A percentile compares a stretch with the other conserved stretches of the same genome.
Conservation (phyloP, 2,113 vertebrate genomes). For the Prietella phreatophila region DNA sequence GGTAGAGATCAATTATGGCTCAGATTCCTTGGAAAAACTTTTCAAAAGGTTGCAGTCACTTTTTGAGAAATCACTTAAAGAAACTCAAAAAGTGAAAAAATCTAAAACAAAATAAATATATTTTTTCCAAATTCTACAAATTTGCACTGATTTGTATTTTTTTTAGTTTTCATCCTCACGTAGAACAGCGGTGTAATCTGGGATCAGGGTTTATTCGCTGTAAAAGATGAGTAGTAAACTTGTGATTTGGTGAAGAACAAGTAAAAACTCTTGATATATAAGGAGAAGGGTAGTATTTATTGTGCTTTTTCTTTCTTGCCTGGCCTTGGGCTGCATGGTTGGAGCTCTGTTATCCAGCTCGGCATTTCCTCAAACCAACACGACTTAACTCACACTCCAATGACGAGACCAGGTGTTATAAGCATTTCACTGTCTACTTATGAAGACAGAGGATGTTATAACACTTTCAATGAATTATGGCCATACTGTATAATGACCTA, state of each 20-base stretch:
- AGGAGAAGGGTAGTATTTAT: background rate
- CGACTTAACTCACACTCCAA: slow-evolving; percentile 25
- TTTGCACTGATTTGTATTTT: background rate
- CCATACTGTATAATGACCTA: background rate
- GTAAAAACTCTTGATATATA: background rate
- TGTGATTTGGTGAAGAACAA: background rate
- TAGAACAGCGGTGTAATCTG: slow-evolving; percentile 39
- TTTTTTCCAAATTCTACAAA: background rate
- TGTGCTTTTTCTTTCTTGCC: slow-evolving; percentile 30
- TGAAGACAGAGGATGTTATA: slow-evolving; percentile 41
- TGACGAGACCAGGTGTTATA: slow-evolving; percentile 41
- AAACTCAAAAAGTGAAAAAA: background rate
- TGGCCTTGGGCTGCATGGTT: slow-evolving; percentile 66
- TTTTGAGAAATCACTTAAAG: background rate
- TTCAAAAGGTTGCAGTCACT: background rate
- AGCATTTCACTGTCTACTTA: slow-evolving; percentile 59
- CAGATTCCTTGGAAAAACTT: background rate
- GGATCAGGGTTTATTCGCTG: background rate
- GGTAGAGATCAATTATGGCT: background rate
- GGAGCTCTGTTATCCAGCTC: slow-evolving; percentile 60
- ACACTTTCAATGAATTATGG: background rate
- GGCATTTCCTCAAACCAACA: slow-evolving; percentile 28
- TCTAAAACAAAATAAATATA: too few species aligned
- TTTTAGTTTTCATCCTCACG: background rate
- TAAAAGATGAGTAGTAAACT: background rate